Evolutionary conservation across 1,140 invertebrate species (phyloP), one percentile per base, ranked within the genome.

Genomic region (Arion vulgaris): DNA sequence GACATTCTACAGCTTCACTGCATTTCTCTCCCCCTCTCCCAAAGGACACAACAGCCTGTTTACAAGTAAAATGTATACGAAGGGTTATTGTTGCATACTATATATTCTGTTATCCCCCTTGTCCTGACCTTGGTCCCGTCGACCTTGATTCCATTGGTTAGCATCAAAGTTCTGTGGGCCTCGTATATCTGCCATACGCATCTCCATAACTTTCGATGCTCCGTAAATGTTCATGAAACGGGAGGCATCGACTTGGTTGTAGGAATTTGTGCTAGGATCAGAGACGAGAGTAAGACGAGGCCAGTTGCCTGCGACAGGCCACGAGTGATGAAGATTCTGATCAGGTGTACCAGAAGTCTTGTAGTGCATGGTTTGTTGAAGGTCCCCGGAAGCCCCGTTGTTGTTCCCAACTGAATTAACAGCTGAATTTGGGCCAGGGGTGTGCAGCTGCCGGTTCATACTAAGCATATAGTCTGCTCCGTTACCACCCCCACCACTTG

Each of bases 161-260:
- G 17, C 71, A 32, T 81, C 80, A 53, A 81, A 74, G 34, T 45
- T 57, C 38, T 81, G 80, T 5, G 80, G 80, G 11, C 32, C 49
- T 4, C 80, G n/a, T 71, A 81, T 32, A 66, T 81, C 80, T 28
- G 80, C 80, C 80, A 81, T 81, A 1, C 80, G 41, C 80, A 81
- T 81, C 51, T 81, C 80, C 80, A 81, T 81, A 13, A 62, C 80
- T 69, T 81, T 81, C 11, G 80, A 81, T 26, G 80, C 80, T 49
- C 38, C 69, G 71, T 81, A 81, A 36, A 80, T 71, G 66, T 80
- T 71, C 69, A 81, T 81, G 38, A 81, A 81, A 17, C 71, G 80
- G 0, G 80, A 73, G 5, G 80, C 80, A 41, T 81, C 80, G 32
- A 74, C 71, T 34, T 81, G 80, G 49, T 74, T 74, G 36, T 81